Evolutionary conservation across 1,140 invertebrate species (phyloP).

Genomic region (Drosophila baimaii): DNA sequence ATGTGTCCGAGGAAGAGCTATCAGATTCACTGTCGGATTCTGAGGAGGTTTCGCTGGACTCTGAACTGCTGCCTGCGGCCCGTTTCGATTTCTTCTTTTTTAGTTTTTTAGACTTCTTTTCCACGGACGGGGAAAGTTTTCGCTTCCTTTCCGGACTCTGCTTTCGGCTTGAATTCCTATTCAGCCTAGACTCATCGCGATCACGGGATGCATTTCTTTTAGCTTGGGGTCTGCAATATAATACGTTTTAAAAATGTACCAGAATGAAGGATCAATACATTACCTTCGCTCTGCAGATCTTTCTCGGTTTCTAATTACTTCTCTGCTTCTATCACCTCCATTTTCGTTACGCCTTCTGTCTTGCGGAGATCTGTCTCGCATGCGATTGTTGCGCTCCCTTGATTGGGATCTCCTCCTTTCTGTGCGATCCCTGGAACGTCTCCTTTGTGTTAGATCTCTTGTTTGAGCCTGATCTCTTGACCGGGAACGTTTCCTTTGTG

Average conservation of each 20-base stretch:
- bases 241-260: not conserved
- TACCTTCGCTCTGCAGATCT: slow-evolving; percentile 37
- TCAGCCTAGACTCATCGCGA: not conserved
- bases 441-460: slow-evolving; percentile 10
- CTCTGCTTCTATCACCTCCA: slow-evolving; percentile 9
- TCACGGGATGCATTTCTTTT: slow-evolving; percentile 12
- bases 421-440: slow-evolving; percentile 24
- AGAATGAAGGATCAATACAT: not conserved
- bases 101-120: slow-evolving; percentile 27
- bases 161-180: slow-evolving; percentile 18
- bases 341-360: slow-evolving; percentile 22
- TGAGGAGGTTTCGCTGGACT: slow-evolving; percentile 51
- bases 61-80: slow-evolving; percentile 53
- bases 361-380: slow-evolving; percentile 22
- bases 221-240: slow-evolving; percentile 12
- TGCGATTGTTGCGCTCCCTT: slow-evolving; percentile 12
- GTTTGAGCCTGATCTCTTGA: slow-evolving; percentile 33
- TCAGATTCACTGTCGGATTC: slow-evolving; percentile 49
- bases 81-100: slow-evolving; percentile 55
- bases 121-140: not conserved
- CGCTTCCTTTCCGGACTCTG: slow-evolving; percentile 20
- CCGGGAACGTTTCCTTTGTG: slow-evolving; percentile 2
- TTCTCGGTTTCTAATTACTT: slow-evolving; percentile 14
- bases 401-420: slow-evolving; percentile 1
- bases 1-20: slow-evolving; percentile 43